Base-by-base conservation (phyloP, 2,888 invertebrate genomes). In the Trichacis sp. region DNA sequence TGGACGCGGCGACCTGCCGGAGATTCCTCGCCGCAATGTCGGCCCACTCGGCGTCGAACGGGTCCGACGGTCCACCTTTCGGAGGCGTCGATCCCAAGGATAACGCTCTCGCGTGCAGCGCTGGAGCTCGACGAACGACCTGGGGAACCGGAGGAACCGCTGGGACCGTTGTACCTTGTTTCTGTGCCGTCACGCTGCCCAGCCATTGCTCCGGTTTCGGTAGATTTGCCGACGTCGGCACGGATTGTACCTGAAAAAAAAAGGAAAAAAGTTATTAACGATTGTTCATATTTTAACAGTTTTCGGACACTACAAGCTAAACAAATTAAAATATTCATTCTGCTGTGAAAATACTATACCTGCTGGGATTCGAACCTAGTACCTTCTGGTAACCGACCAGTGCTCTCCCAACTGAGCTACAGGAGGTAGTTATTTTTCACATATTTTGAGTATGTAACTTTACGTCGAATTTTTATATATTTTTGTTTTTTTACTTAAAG, bases 41-140 rank as follows among this genome's bases (percentile, higher is more conserved):
- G 1, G 91, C 94, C 93, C 94, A 94, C 74, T 93, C 93, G 11
- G 93, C 93, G 79, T 94, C 93, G 79, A 94, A 94, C 0, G 94
- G 94, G 85, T 94, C 92, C 14, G 87, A 69, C 0, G 78, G 74
- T 11, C 79, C 77, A 8, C 76, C 74, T 1, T 70, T 18, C 46
- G 74, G 65, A 17, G 81, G 80, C 2, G 87, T 85, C 24, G 87
- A 85, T 4, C 88, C 88, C 24, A 89, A 84, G 19, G 87, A 88
- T 48, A 84, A 85, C 1, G 87, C 87, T 9, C 87, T 80, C 11
- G 86, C 74, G 61, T 87, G 86, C 52, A 89, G 84, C 38, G 88
- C 87, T 12, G 89, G 85, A 74, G 89, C 85, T 74, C 87, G 79
- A 74, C 89, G 82, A 24, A 51, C 51, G 36, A 12, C 58, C 20